Percentiles rank a stretch among this genome's conserved stretches.
Evolutionary conservation across 2,113 vertebrate species (phyloP).

Genomic region (Pipa parva): DNA sequence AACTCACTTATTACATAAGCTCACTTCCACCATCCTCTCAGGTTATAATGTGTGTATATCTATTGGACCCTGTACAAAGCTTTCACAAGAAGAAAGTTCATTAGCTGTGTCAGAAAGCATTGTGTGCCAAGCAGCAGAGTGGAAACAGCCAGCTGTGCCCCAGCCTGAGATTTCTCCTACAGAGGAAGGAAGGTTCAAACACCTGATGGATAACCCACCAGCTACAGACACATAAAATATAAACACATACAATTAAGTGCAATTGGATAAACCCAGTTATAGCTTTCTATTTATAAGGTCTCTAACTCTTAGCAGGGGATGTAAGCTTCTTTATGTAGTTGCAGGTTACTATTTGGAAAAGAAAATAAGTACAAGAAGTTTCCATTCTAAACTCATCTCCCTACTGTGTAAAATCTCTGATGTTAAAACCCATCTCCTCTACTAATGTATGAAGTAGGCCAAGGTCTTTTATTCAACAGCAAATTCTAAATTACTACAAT

Average conservation of each 20-base stretch:
- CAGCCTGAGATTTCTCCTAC: not conserved
- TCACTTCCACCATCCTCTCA: conserved; percentile 15
- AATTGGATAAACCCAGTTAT: not conserved
- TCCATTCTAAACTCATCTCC: no score
- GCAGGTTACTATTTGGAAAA: no score
- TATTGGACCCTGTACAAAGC: conserved; percentile 17
- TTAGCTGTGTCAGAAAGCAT: conserved; percentile 13
- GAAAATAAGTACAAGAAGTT: no score
- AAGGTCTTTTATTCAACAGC: no score
- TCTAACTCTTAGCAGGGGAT: no score
- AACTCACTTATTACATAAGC: conserved; percentile 7
- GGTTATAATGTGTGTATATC: not conserved
- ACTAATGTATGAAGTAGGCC: no score
- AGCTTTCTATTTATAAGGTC: not conserved
- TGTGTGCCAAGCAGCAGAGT: not conserved
- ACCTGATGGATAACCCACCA: not conserved
- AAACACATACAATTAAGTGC: not conserved
- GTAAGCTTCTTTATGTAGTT: no score
- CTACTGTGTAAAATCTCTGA: no score
- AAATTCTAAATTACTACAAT: no score
- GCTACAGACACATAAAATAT: not conserved
- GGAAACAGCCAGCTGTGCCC: conserved; percentile 18
- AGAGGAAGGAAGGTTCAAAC: not conserved
- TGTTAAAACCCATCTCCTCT: no score
- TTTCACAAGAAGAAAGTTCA: conserved; percentile 28